Evolutionary conservation across 1,140 invertebrate species (phyloP).

Genomic region (Trissolcus basalis): DNA sequence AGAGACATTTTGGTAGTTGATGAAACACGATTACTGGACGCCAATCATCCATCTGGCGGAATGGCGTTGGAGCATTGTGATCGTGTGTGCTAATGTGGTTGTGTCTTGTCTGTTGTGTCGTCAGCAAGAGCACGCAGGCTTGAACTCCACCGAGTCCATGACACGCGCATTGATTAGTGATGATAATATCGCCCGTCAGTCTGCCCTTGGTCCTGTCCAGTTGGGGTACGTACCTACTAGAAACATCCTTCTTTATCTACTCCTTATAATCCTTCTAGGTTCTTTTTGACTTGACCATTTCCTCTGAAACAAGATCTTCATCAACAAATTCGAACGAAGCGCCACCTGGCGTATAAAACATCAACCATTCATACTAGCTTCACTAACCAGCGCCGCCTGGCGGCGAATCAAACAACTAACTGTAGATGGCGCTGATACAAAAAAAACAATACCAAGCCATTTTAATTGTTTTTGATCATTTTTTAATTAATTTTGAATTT

Average conservation of each 20-base stretch:
- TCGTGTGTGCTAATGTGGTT: slow-evolving; percentile 80
- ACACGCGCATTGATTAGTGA: slow-evolving; percentile 92
- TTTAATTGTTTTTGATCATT: no score
- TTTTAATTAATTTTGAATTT: no score
- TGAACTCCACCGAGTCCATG: slow-evolving; percentile 93
- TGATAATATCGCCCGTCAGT: slow-evolving; percentile 88
- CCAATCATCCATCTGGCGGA: slow-evolving; percentile 60
- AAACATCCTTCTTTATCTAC: slow-evolving; percentile 59
- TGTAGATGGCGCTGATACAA: no score
- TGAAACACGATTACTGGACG: slow-evolving; percentile 63
- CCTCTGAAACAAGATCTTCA: slow-evolving; percentile 12
- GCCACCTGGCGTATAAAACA: not conserved
- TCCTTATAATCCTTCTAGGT: slow-evolving; percentile 59
- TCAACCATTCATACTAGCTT: no score
- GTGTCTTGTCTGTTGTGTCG: slow-evolving; percentile 80
- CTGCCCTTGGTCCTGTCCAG: slow-evolving; percentile 88
- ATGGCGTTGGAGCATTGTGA: slow-evolving; percentile 71
- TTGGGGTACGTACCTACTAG: slow-evolving; percentile 88
- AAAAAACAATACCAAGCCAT: no score
- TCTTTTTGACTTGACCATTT: slow-evolving; percentile 33
- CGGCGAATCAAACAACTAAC: no score
- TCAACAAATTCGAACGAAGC: not conserved
- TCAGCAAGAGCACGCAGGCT: slow-evolving; percentile 91
- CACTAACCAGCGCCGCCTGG: no score
- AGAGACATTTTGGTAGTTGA: slow-evolving; percentile 58